A percentile compares a stretch with the other conserved stretches of the same genome.
phyloP scores from a whole-genome alignment of 2,113 vertebrate species.

The Calonectris borealis region DNA sequence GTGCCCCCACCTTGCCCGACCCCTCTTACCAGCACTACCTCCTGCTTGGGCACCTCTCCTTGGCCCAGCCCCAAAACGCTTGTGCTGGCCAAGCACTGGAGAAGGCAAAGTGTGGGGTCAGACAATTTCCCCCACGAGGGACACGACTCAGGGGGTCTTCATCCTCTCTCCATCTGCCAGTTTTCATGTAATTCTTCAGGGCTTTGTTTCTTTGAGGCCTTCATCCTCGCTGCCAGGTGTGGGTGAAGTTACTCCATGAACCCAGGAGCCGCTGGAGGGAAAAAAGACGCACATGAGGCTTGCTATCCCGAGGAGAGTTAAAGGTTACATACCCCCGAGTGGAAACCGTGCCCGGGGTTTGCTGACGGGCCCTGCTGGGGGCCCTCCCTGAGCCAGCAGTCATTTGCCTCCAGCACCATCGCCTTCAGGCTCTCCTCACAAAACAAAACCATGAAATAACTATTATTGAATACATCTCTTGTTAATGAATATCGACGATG shows the following conservation, averaged over 20 bases:
- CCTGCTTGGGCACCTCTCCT: neutral
- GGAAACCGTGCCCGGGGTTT: neutral
- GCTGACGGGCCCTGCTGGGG: fast-evolving
- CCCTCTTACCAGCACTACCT: neutral
- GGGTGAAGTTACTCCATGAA: neutral
- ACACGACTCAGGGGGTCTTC: fast-evolving
- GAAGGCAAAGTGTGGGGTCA: neutral
- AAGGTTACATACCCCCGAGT: fast-evolving
- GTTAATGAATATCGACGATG: fast-evolving
- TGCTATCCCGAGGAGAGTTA: neutral
- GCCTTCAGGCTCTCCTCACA: fast-evolving
- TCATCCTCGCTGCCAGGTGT: neutral
- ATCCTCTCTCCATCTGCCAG: neutral
- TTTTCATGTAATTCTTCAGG: neutral
- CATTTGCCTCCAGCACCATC: fast-evolving
- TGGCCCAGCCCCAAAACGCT: fast-evolving
- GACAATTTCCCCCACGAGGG: fast-evolving
- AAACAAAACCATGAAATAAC: neutral
- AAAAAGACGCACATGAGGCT: neutral
- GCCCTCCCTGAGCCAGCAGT: fast-evolving
- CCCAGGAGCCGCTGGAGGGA: neutral
- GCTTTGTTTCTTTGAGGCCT: neutral
- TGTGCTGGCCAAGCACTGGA: fast-evolving
- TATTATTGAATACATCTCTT: fast-evolving
- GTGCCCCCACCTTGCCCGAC: fast-evolving